Evolutionary conservation across 2,888 invertebrate species (phyloP).

Genomic region (Cephalotes varians): DNA sequence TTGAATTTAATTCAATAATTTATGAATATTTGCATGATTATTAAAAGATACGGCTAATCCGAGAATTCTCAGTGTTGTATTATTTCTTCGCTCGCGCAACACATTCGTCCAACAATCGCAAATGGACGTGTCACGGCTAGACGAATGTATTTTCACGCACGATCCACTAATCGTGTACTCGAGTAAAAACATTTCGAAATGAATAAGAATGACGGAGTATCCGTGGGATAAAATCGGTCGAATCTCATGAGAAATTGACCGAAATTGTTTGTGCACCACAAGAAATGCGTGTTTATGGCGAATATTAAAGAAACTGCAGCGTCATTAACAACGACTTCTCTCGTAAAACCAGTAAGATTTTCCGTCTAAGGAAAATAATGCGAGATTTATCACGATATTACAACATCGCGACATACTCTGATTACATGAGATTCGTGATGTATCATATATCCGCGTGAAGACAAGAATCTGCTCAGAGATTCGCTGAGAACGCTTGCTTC

Average conservation of each 20-base stretch:
- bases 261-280: slow-evolving; percentile 3
- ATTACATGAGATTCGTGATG: slow-evolving; percentile 35
- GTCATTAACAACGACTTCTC: neutral
- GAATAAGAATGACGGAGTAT: neutral
- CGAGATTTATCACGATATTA: slow-evolving; percentile 22
- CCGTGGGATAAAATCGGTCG: neutral
- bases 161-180: slow-evolving; percentile 10
- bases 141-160: slow-evolving; percentile 35
- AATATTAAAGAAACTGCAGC: neutral
- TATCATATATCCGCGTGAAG: slow-evolving; percentile 42
- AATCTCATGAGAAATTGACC: neutral
- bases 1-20: too few species aligned
- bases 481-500: slow-evolving; percentile 1
- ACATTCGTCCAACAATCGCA: neutral
- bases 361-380: neutral
- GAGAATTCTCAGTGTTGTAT: neutral
- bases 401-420: neutral
- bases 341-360: slow-evolving; percentile 29
- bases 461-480: slow-evolving; percentile 41
- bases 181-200: slow-evolving; percentile 25
- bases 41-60: neutral
- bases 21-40: neutral
- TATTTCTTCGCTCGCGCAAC: neutral
- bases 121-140: neutral
- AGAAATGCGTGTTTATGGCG: neutral